Evolutionary conservation across 2,797 vertebrate species (phyloP).

Genomic region (Hypotaenidia okinawae): DNA sequence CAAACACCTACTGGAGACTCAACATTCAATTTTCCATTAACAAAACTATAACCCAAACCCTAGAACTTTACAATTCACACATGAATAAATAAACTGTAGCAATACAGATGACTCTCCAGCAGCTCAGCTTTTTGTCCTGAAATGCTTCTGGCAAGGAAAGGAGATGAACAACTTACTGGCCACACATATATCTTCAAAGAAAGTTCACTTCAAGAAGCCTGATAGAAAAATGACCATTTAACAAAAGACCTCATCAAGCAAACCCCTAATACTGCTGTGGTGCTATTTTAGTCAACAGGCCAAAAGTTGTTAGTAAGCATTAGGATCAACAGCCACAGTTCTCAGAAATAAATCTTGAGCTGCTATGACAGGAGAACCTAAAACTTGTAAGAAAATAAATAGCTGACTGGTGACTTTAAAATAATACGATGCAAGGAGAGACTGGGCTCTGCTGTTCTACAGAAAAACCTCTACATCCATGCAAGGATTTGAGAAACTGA

Average conservation of each 20-base stretch:
- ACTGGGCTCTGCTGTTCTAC: background rate
- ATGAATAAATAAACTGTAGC: background rate
- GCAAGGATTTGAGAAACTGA: background rate
- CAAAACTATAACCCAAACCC: background rate
- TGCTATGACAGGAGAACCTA: background rate
- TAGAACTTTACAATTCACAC: background rate
- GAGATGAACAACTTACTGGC: slow-evolving; percentile 4
- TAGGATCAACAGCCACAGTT: background rate
- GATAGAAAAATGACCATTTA: background rate
- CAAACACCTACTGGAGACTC: background rate
- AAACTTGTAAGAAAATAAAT: background rate
- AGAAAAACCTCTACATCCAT: background rate
- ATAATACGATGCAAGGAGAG: background rate
- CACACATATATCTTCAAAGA: background rate
- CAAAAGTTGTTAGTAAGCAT: slow-evolving; percentile 10
- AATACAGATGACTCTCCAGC: background rate
- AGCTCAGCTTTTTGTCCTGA: slow-evolving; percentile 1
- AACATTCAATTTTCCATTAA: background rate
- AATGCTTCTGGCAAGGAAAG: background rate
- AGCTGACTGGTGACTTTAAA: background rate
- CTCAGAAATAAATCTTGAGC: slow-evolving; percentile 3
- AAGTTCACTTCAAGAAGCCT: slow-evolving; percentile 6
- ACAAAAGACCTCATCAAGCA: slow-evolving; percentile 16
- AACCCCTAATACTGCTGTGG: background rate
- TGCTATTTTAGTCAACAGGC: background rate